Base-by-base conservation (phyloP, 2,797 vertebrate species). In the Momotus momota region DNA sequence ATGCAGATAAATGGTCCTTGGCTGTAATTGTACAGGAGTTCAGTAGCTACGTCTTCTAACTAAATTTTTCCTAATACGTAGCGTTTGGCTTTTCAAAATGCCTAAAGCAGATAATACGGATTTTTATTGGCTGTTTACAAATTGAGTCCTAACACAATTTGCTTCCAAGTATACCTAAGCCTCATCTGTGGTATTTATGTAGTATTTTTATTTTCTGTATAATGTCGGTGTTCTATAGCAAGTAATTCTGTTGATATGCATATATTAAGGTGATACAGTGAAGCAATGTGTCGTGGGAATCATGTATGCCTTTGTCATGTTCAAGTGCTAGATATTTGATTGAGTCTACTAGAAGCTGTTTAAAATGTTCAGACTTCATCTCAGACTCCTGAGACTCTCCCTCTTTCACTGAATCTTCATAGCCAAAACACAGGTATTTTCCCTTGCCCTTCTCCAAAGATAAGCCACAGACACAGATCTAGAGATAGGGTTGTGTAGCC, bases 401-500 rank as follows among this genome's bases (percentile, higher is more conserved):
- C 2, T 55, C 15, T 81, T 74, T 85, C 41, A 61, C 19, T 73
- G 26, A 46, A 40, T 40, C 14, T 64, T 90, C 23, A 17, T 81
- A 85, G 27, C 9, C 22, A 72, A 78, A 86, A 51, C 1, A 1
- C 26, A 66, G 21, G 2, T 90, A 1, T 46, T 64, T 79, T 85
- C 7, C 12, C 5, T 22, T 57, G 12, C 11, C 25, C 6, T 54
- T 2, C 7, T 82, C 12, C 11, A 26, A 49, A 26, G 52, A 33
- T n/a, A n/a, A 33, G 38, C 45, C 4, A 8, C 8, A 12, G 0
- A 0, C 14, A 25, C 5, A 51, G 16, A 25, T 66, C 20, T 73
- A 33, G 45, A 71, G 65, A 26, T 25, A 35, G 27, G 5, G 5
- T 67, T 86, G 10, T 0, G 0, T 13, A 38, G 31, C 19, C 20